Evolutionary conservation across 2,888 invertebrate genomes (phyloP), one percentile per base, ranked within the genome.

Genomic region (Argyra leucocephala): DNA sequence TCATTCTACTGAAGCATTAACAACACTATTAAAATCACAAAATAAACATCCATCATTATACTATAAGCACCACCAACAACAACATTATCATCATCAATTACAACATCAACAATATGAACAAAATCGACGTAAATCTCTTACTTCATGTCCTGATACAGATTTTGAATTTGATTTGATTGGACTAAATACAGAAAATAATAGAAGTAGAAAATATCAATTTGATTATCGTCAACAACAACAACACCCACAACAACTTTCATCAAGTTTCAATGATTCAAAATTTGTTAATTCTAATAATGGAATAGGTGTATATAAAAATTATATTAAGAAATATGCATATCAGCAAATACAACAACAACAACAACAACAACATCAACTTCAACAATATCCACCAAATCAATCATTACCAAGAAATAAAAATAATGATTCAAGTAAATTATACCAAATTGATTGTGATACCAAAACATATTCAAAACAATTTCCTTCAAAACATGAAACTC

Each of bases 41-140:
- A 67, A 22, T 64, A 66, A 57, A 65, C 65, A 63, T 63, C 67
- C 21, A 69, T 66, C 23, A 66, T 64, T 57, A 69, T 66, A 57
- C 62, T 61, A 65, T 61, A 66, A 66, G 60, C 62, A 71, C 63
- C 68, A 71, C 22, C 67, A 65, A 57, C 66, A 66, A 60, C 62
- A 71, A 63, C 68, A 71, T 23, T 67, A 65, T 48, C 66, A 65
- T 61, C 37, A 65, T 61, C 66, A 61, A 22, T 23, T n/a, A 22
- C 22, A 23, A 63, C 9, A 24, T 60, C 48, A 48, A 61, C 57
- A 64, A 61, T 22, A 23, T 59, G 31, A 36, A 22, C 58, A 12
- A 31, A 18, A 31, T 31, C 18, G 58, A 37, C 48, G 31, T 59
- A 21, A 61, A 62, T 15, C 64, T 57, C 61, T 57, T 61, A 24